These are phyloP conservation scores for Malurus melanocephalus DNA, from an alignment of 2,113 vertebrate genomes.

Conservation along the genomic window DNA sequence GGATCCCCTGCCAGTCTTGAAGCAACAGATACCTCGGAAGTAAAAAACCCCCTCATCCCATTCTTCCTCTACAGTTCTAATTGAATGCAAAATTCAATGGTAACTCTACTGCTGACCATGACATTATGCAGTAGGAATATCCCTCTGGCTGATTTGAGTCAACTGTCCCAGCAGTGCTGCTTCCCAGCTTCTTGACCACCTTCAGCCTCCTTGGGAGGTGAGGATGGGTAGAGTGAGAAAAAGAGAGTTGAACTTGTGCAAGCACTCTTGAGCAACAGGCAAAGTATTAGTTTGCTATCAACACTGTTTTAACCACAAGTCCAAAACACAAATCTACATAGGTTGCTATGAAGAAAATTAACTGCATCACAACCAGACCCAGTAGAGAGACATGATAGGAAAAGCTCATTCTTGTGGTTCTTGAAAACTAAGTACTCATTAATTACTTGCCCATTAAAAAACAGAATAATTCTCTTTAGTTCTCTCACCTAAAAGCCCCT, in stretches of 20 bases:
- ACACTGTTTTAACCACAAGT: not conserved
- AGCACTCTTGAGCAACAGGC: not conserved
- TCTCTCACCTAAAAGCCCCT: not conserved
- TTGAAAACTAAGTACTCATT: not conserved
- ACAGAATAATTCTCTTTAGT: not conserved
- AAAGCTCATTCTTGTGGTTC: not conserved
- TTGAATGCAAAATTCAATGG: not conserved
- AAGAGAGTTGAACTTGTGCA: not conserved
- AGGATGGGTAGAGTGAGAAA: not conserved
- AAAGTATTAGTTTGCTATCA: not conserved
- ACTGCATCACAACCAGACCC: not conserved
- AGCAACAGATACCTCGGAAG: not conserved
- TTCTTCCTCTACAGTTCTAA: not conserved
- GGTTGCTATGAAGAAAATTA: not conserved
- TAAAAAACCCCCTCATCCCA: fast-evolving
- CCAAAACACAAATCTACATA: not conserved
- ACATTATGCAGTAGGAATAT: not conserved
- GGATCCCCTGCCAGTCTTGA: not conserved
- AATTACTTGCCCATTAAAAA: not conserved
- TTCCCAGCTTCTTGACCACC: not conserved
- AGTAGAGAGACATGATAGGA: not conserved
- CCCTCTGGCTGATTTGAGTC: not conserved
- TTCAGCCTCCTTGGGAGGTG: not conserved
- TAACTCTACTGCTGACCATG: not conserved
- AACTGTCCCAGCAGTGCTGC: not conserved